Evolutionary conservation across 2,113 vertebrate species (phyloP), one percentile per base, ranked within the genome.

Genomic region (Anser cygnoides): DNA sequence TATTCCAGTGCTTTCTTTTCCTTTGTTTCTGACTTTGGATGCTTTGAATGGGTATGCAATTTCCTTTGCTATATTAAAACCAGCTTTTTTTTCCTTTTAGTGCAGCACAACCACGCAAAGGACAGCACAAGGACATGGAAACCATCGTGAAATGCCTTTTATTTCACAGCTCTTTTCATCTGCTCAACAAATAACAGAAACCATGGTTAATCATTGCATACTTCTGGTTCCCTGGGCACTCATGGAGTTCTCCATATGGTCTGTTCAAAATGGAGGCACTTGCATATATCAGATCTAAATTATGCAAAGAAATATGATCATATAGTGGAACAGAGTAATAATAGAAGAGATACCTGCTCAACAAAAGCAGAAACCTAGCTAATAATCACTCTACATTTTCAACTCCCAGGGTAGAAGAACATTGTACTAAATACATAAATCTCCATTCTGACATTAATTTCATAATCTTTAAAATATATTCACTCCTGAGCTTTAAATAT

Each of bases 171-270:
- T 92, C 97, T 96, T 97, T 97, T 97, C 96, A 96, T 97, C 93
- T 97, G 96, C 89, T 74, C 92, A 96, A 97, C 97, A 95, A 97
- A 97, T 94, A 97, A 96, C 97, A 93, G 92, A 97, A 95, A 88
- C 81, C 96, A 78, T 28, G 84, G 97, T 96, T 97, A 97, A 97
- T 98, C 97, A 93, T 87, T 78, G 41, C 87, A 55, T 73, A 93
- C 86, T 95, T 84, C 89, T 90, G 72, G 96, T 82, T 98, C 98
- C 97, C 97, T 95, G 96, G 97, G 87, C 91, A 87, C 97, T 98
- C 96, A 6, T 98, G 97, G 94, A 96, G 94, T 65, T 97, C 95
- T 96, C 97, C 97, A 97, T 98, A 97, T 97, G 97, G 92, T 95
- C 97, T 97, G 94, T 72, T 97, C 94, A 96, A 97, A 97, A 97